Evolutionary conservation across 1,140 invertebrate species (phyloP).

Genomic region (Eufriesea mexicana): DNA sequence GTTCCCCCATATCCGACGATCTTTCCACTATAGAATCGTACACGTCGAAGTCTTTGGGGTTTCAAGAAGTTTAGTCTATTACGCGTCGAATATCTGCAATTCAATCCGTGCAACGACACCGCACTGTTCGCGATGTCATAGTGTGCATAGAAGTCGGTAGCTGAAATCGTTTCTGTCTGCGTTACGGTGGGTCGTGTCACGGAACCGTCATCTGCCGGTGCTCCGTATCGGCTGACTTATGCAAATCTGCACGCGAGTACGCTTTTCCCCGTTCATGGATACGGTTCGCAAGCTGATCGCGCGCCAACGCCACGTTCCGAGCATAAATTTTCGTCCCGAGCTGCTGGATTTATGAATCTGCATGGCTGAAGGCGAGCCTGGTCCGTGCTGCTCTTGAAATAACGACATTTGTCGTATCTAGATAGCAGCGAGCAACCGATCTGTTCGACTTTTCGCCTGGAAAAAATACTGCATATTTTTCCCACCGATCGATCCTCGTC

Average conservation of each 20-base stretch:
- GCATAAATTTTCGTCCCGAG: slow-evolving; percentile 32
- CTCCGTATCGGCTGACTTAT: slow-evolving; percentile 46
- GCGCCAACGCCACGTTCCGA: slow-evolving; percentile 15
- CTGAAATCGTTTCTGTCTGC: slow-evolving; percentile 13
- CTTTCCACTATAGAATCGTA: not conserved
- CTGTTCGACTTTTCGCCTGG: not conserved
- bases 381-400: not conserved
- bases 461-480: not conserved
- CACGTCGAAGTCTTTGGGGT: not conserved
- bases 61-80: not conserved
- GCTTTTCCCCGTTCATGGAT: not conserved
- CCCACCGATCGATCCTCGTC: not conserved
- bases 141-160: slow-evolving; percentile 1
- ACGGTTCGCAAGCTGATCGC: slow-evolving; percentile 32
- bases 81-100: slow-evolving; percentile 17
- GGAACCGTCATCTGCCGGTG: slow-evolving; percentile 39
- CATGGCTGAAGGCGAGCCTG: not conserved
- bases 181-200: slow-evolving; percentile 23
- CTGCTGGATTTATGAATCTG: slow-evolving; percentile 27
- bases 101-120: slow-evolving; percentile 8
- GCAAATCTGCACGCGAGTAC: slow-evolving; percentile 36
- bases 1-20: not conserved
- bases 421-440: not conserved
- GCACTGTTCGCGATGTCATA: not conserved
- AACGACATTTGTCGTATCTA: not conserved